Percentiles rank a stretch among this genome's conserved stretches.
Evolutionary conservation across 2,888 invertebrate genomes (phyloP).

Genomic region (Copidosoma aretas): DNA sequence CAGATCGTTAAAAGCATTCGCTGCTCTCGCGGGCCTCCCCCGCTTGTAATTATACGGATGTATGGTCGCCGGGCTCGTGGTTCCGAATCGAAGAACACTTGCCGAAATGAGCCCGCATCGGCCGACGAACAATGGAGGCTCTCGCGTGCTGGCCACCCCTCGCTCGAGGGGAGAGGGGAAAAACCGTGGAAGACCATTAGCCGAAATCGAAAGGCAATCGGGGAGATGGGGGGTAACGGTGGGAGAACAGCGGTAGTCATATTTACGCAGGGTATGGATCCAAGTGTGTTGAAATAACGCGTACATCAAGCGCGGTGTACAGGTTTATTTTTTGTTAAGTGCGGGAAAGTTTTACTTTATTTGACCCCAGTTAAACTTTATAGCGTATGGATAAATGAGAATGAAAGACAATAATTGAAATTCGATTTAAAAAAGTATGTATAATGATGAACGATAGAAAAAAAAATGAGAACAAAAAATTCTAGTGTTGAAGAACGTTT

Average conservation of each 20-base stretch:
- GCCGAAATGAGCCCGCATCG: slow-evolving; percentile 48
- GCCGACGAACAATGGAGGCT: slow-evolving; percentile 48
- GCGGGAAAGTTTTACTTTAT: no score
- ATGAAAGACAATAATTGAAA: no score
- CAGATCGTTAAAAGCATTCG: slow-evolving; percentile 56
- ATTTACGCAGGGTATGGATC: no score
- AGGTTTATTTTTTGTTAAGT: no score
- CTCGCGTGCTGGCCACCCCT: not conserved
- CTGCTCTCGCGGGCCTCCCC: slow-evolving; percentile 42
- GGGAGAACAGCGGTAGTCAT: not conserved
- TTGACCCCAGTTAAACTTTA: no score
- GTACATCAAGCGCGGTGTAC: no score
- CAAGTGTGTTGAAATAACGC: no score
- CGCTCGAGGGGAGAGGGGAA: not conserved
- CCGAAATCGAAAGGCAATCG: not conserved
- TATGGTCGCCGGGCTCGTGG: slow-evolving; percentile 40
- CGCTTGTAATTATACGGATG: slow-evolving; percentile 54
- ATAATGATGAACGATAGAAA: no score
- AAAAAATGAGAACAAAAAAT: no score
- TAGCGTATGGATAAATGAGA: no score
- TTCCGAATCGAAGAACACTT: slow-evolving; percentile 48
- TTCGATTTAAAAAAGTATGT: no score
- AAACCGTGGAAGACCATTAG: not conserved
- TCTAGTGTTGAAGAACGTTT: no score
- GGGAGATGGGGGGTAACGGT: slow-evolving; percentile 3